These are phyloP conservation scores for Ennomos erosarius DNA, from an alignment of 2,888 invertebrate species.

Conservation along the genomic window DNA sequence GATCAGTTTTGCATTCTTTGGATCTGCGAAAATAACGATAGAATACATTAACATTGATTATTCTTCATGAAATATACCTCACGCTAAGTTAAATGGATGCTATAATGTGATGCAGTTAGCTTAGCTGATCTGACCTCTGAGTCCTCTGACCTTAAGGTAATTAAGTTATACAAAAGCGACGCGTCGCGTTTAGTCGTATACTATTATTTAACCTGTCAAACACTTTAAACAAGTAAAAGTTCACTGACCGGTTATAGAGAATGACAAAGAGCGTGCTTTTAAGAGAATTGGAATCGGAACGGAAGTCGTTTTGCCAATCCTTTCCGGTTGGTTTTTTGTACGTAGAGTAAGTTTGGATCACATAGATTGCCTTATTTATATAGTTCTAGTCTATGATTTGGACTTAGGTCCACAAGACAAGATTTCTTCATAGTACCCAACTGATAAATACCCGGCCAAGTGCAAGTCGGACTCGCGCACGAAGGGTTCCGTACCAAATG, in stretches of 20 bases:
- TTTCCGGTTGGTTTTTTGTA: neutral
- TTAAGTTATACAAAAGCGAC: neutral
- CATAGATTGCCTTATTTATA: no score
- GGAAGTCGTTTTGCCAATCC: neutral
- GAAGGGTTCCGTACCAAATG: no score
- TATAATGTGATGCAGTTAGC: no score
- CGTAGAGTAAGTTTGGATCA: no score
- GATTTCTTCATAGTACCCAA: no score
- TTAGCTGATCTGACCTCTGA: no score
- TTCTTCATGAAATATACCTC: neutral
- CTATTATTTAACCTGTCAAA: neutral
- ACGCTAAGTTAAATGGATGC: no score
- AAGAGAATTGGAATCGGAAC: neutral
- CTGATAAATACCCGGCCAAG: no score
- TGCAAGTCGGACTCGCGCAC: no score
- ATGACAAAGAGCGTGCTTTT: slow-evolving; percentile 18
- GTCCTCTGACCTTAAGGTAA: no score
- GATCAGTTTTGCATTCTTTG: slow-evolving; percentile 50
- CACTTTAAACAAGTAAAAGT: slow-evolving; percentile 7
- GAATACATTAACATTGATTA: neutral
- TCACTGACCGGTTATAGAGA: slow-evolving; percentile 11
- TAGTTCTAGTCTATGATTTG: no score
- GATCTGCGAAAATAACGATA: slow-evolving; percentile 48
- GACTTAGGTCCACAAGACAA: no score
- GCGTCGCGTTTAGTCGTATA: slow-evolving; percentile 7